Conservation (phyloP, 2,113 vertebrate species). For the Pheucticus melanocephalus region DNA sequence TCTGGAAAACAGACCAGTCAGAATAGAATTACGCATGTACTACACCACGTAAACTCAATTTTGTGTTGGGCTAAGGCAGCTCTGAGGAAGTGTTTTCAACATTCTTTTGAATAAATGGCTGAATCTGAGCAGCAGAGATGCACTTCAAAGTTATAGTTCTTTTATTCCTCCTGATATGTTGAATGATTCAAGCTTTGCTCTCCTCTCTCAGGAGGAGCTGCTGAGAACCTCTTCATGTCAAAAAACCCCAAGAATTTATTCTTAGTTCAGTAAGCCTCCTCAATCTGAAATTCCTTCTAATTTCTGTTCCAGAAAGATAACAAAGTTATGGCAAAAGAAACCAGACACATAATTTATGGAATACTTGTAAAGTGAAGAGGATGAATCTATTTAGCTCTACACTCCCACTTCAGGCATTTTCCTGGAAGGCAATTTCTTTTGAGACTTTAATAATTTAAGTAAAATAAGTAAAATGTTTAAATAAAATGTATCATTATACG, state of each 20-base stretch:
- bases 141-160: not conserved
- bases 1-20: not conserved
- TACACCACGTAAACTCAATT: not conserved
- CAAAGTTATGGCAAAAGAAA: not conserved
- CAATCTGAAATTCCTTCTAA: not conserved
- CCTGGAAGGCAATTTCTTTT: not conserved
- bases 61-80: not conserved
- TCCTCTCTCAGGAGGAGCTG: not conserved
- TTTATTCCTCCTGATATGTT: fast-evolving
- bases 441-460: not conserved
- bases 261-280: not conserved
- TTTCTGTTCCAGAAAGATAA: not conserved
- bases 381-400: not conserved
- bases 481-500: not conserved
- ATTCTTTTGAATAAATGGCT: not conserved
- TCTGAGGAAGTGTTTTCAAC: not conserved
- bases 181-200: not conserved
- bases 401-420: not conserved
- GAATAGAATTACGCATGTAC: not conserved
- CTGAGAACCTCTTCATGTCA: not conserved
- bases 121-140: not conserved
- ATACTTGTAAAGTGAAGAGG: not conserved
- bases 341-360: not conserved
- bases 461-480: not conserved
- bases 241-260: not conserved